Base-by-base conservation (phyloP, 2,888 invertebrate species). In the Conops quadrifasciatus region DNA sequence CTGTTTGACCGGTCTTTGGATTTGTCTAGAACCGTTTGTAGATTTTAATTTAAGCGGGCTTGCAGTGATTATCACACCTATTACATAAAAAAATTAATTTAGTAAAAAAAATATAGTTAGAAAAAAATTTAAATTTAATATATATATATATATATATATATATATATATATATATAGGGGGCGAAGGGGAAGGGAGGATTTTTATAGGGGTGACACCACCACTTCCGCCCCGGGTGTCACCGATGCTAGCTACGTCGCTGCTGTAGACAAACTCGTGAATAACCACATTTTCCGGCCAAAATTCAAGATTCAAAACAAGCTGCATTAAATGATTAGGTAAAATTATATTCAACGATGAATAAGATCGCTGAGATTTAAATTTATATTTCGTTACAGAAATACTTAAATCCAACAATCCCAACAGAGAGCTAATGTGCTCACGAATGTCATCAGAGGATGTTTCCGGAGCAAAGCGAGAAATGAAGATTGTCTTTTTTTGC, bases 351-450 rank as follows among this genome's bases (percentile, higher is more conserved):
- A 51, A 51, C 9, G 51, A 51, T 51, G 51, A 51, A n/a, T 51
- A 51, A 51, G 51, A 51, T 51, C 51, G 9, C 51, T 51, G 51
- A 51, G n/a, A 16, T n/a, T 51, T 51, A 51, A 51, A 51, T n/a
- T 51, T 51, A 51, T 51, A 43, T 51, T 51, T 51, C 9, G n/a
- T 16, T 16, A 51, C n/a, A 51, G 11, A 16, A n/a, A 51, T 51
- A n/a, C 51, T 51, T 24, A 21, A 13, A 19, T n/a, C n/a, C n/a
- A n/a, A n/a, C n/a, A n/a, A n/a, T n/a, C n/a, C n/a, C n/a, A n/a
- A n/a, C n/a, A n/a, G 51, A 9, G 51, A 51, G n/a, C 11, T 5
- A 13, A 51, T 51, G n/a, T 51, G 51, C n/a, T 51, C 51, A 51
- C 9, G 51, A 51, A 51, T 51, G n/a, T 51, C 51, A 51, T 51